Evolutionary conservation across 2,113 vertebrate genomes (phyloP).

Genomic region (Anguilla japonica): DNA sequence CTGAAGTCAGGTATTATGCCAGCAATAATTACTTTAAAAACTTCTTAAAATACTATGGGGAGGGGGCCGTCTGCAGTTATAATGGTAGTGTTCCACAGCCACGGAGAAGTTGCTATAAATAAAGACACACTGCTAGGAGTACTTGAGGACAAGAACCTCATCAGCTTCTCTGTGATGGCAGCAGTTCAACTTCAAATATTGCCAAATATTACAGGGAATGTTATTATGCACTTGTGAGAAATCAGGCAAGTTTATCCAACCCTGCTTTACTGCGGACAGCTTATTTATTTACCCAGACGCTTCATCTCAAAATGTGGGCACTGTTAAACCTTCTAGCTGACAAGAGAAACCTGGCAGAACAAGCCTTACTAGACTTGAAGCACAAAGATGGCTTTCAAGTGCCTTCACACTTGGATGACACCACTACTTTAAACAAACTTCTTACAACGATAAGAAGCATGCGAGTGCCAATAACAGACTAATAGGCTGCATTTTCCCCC

Average conservation of each 20-base stretch:
- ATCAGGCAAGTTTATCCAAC: neutral
- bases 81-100: neutral
- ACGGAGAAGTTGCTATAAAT: neutral
- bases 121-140: neutral
- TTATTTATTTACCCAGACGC: neutral
- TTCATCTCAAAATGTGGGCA: neutral
- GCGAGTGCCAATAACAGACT: neutral
- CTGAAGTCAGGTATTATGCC: neutral
- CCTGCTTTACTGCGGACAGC: neutral
- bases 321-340: conserved; percentile 13
- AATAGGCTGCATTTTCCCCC: neutral
- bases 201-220: too few species aligned
- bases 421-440: neutral
- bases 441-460: neutral
- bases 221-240: too few species aligned
- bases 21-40: neutral
- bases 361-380: neutral
- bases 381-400: conserved; percentile 14
- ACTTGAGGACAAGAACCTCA: neutral
- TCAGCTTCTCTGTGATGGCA: neutral
- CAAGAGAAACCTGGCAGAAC: neutral
- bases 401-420: conserved; percentile 11
- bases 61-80: neutral
- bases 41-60: neutral
- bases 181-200: neutral